Conservation (phyloP, 2,113 vertebrate species). For the Lophochroa leadbeateri region DNA sequence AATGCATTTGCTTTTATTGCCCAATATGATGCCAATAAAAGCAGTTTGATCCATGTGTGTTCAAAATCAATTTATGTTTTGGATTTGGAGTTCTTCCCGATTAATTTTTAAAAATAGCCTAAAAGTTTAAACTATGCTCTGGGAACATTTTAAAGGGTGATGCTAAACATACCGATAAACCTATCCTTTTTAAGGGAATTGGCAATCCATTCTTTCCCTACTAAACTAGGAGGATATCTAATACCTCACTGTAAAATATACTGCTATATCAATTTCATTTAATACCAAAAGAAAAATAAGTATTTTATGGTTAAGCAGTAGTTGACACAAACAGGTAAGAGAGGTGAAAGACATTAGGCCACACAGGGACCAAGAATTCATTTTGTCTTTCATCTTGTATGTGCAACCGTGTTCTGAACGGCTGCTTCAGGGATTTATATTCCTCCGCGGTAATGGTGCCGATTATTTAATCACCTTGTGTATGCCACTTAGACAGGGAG, state of each 20-base stretch:
- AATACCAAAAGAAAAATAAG: not conserved
- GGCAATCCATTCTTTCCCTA: not conserved
- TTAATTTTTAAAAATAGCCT: not conserved
- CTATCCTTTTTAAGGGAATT: not conserved
- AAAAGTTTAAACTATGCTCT: not conserved
- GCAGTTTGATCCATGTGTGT: not conserved
- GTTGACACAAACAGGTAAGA: not conserved
- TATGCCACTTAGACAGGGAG: conserved; percentile 56
- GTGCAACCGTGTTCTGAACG: not conserved
- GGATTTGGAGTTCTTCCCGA: not conserved
- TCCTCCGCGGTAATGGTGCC: conserved; percentile 58
- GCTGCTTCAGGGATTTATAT: conserved; percentile 53
- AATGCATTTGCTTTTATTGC: not conserved
- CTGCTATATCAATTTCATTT: not conserved
- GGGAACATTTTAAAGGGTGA: not conserved
- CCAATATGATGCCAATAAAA: not conserved
- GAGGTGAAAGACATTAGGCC: not conserved
- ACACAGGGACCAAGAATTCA: not conserved
- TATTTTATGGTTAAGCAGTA: not conserved
- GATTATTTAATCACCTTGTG: conserved; percentile 75
- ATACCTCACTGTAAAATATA: not conserved
- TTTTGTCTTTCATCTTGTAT: not conserved
- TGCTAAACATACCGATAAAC: not conserved
- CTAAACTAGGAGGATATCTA: not conserved
- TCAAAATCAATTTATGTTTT: not conserved